phyloP scores from a whole-genome alignment of 2,113 vertebrate species.

The Cairina moschata region DNA sequence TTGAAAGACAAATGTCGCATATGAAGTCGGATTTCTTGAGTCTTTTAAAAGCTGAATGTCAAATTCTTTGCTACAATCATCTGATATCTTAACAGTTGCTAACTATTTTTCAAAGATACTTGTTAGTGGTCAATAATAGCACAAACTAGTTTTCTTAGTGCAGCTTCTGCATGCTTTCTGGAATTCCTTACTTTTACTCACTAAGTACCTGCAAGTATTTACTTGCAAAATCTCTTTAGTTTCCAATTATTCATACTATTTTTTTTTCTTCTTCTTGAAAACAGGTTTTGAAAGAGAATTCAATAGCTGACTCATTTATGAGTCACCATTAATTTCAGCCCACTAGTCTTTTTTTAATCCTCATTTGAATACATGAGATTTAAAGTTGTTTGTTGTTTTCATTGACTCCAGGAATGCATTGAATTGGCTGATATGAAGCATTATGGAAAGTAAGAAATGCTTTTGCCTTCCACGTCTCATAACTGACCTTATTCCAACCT shows the following conservation, averaged over 20 bases:
- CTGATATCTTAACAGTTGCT: neutral
- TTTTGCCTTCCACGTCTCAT: neutral
- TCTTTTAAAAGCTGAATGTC: neutral
- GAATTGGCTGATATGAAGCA: neutral
- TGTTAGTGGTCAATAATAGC: neutral
- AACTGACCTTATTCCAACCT: neutral
- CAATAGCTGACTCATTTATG: conserved; percentile 78
- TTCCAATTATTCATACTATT: conserved; percentile 70
- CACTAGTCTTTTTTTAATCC: conserved; percentile 54
- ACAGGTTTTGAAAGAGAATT: conserved; percentile 72
- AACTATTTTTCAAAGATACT: neutral
- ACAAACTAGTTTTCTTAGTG: neutral
- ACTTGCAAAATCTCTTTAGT: conserved; percentile 60
- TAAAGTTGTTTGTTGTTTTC: conserved; percentile 45
- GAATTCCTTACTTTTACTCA: neutral
- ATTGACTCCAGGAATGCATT: neutral
- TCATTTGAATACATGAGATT: conserved; percentile 13
- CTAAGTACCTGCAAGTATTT: conserved; percentile 52
- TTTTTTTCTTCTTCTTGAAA: conserved; percentile 63
- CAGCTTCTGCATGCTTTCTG: neutral
- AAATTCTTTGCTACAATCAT: neutral
- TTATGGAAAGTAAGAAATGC: neutral
- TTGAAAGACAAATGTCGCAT: neutral
- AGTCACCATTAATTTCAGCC: conserved; percentile 77
- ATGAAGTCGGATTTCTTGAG: neutral